These are phyloP conservation scores for Alosa alosa DNA, from an alignment of 2,113 vertebrate genomes.

Conservation along the genomic window DNA sequence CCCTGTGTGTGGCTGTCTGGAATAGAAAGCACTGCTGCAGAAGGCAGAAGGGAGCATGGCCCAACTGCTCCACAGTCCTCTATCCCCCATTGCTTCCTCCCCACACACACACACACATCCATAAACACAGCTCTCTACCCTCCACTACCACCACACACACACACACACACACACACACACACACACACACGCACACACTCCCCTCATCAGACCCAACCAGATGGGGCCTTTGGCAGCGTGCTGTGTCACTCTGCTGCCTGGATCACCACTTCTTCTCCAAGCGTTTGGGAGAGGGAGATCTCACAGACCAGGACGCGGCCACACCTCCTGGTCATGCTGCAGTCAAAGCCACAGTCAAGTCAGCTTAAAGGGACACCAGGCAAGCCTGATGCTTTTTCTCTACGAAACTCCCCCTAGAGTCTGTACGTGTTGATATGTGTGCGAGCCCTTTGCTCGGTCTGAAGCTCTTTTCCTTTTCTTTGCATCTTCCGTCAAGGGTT, in stretches of 20 bases:
- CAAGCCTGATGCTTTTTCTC: too few species aligned
- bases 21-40: constrained; percentile 38
- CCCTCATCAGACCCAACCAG: neutral
- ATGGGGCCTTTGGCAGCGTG: constrained; percentile 4
- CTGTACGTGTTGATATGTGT: too few species aligned
- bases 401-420: too few species aligned
- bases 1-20: constrained; percentile 50
- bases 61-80: neutral
- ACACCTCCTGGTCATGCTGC: neutral
- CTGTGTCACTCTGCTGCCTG: neutral
- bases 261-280: neutral
- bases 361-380: neutral
- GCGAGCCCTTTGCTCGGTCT: too few species aligned
- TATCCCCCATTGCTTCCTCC: neutral
- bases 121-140: too few species aligned
- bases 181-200: neutral
- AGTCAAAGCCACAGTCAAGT: neutral
- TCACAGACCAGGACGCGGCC: neutral
- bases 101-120: too few species aligned
- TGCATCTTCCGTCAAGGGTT: too few species aligned
- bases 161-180: neutral
- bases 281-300: neutral
- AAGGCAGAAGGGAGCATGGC: neutral
- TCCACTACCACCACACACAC: neutral
- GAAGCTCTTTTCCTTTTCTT: too few species aligned